phyloP scores from a whole-genome alignment of 2,888 invertebrate species.

The Terebella lapidaria region DNA sequence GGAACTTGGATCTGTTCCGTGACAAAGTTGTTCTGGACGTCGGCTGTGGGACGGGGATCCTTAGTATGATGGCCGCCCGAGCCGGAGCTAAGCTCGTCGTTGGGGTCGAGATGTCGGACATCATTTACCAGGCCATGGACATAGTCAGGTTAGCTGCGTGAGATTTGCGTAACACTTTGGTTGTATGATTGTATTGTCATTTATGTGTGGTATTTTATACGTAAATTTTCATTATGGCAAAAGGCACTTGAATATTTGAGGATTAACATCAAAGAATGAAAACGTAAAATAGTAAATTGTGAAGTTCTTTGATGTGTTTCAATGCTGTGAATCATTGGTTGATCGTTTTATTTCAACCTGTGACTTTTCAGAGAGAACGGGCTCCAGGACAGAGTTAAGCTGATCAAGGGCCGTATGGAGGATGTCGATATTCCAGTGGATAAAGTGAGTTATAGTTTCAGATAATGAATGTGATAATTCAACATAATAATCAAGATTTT shows the following conservation, averaged over 20 bases:
- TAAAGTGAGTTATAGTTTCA: slow-evolving; percentile 11
- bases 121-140: slow-evolving; percentile 55
- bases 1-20: slow-evolving; percentile 66
- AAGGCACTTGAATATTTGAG: too few species aligned
- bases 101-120: slow-evolving; percentile 55
- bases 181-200: neutral
- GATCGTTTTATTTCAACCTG: neutral
- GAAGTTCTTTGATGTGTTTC: neutral
- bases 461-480: too few species aligned
- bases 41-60: slow-evolving; percentile 64
- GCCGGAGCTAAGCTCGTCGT: slow-evolving; percentile 78
- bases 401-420: slow-evolving; percentile 82
- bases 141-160: slow-evolving; percentile 51
- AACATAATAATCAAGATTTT: neutral
- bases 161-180: neutral
- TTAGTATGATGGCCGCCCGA: slow-evolving; percentile 82
- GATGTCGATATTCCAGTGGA: slow-evolving; percentile 67
- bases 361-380: slow-evolving; percentile 65
- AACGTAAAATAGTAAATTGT: too few species aligned
- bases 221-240: too few species aligned
- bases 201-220: too few species aligned
- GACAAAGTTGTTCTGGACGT: slow-evolving; percentile 67
- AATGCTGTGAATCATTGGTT: neutral
- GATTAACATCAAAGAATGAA: too few species aligned
- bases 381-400: slow-evolving; percentile 66